A percentile compares a stretch with the other conserved stretches of the same genome.
Evolutionary conservation across 2,888 invertebrate genomes (phyloP).

Genomic region (Gymnoscelis rufifasciata): DNA sequence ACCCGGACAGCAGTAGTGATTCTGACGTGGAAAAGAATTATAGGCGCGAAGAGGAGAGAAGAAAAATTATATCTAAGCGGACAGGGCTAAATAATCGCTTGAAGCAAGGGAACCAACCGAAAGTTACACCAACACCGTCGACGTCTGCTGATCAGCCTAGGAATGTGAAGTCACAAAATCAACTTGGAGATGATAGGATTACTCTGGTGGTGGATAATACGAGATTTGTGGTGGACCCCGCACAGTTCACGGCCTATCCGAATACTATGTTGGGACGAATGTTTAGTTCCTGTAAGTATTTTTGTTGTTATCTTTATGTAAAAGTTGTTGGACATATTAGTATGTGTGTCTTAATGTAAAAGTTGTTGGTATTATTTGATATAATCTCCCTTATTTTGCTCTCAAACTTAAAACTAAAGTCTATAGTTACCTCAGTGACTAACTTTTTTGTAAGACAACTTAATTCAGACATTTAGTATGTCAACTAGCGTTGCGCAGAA

Average conservation of each 20-base stretch:
- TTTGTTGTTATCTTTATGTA: too few relatives aligned
- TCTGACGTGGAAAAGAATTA: conserved; percentile 84
- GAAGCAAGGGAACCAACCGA: conserved; percentile 56
- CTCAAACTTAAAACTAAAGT: too few relatives aligned
- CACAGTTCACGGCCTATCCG: conserved; percentile 95
- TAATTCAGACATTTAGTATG: too few relatives aligned
- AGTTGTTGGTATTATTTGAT: too few relatives aligned
- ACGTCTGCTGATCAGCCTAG: conserved; percentile 57
- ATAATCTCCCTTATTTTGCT: too few relatives aligned
- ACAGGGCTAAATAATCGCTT: conserved; percentile 54
- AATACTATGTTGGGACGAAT: conserved; percentile 99
- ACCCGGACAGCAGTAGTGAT: conserved; percentile 88
- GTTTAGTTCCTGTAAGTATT: conserved; percentile 92
- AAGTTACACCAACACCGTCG: conserved; percentile 58
- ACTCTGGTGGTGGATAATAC: conserved; percentile 98
- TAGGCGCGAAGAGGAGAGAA: conserved; percentile 84
- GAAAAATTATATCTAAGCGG: conserved; percentile 72
- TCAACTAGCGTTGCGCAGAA: too few relatives aligned
- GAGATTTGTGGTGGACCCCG: conserved; percentile 91
- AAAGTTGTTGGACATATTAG: too few relatives aligned
- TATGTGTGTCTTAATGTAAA: too few relatives aligned
- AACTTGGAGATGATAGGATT: conserved; percentile 85
- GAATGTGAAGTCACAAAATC: conserved; percentile 50
- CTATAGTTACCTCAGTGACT: too few relatives aligned
- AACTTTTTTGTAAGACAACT: too few relatives aligned